Base-by-base conservation (phyloP, 2,113 vertebrate species). In the Trogon surrucura region DNA sequence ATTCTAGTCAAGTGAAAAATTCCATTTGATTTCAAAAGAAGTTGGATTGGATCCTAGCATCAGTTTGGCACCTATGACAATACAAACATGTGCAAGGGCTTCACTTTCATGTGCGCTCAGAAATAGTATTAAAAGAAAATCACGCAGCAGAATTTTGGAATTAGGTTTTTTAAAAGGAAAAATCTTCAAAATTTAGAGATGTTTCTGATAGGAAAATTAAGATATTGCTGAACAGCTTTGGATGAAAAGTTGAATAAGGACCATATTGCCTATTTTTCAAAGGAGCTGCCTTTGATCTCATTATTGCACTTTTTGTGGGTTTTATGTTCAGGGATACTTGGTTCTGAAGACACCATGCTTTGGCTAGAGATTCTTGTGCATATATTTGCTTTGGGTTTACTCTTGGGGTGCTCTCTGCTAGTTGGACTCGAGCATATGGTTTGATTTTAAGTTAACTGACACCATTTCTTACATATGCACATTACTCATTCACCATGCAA, bases 371-470 rank as follows among this genome's bases (percentile, higher is more conserved):
- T 53, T 75, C 48, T 44, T 0, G 0, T 71, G 70, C 89, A 61
- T 82, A 93, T 72, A 41, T 89, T 94, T 82, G 88, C 82, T 91
- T 95, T 93, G 91, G 91, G 80, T 95, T 95, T 92, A 53, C 57
- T 92, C 61, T 86, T 93, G 77, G 61, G 78, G 61, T 94, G 83
- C 84, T 95, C 94, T 84, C 51, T 54, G 71, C 77, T 78, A 69
- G 74, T 74, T 96, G 90, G 95, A 44, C 70, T 97, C 0, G 1
- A 85, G 88, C 93, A 97, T 96, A 86, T 95, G 94, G 95, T 97
- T 97, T 97, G 91, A 96, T 97, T 96, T 96, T 81, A 84, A 65
- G 80, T 66, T 72, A 96, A 97, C 91, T 95, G 93, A 96, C 95
- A 96, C 95, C 85, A 81, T 70, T 86, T 74, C 94, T 96, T 95